A percentile compares a stretch with the other conserved stretches of the same genome.
Conservation (phyloP, 2,113 vertebrate genomes). For the Scartelaos histophorus region DNA sequence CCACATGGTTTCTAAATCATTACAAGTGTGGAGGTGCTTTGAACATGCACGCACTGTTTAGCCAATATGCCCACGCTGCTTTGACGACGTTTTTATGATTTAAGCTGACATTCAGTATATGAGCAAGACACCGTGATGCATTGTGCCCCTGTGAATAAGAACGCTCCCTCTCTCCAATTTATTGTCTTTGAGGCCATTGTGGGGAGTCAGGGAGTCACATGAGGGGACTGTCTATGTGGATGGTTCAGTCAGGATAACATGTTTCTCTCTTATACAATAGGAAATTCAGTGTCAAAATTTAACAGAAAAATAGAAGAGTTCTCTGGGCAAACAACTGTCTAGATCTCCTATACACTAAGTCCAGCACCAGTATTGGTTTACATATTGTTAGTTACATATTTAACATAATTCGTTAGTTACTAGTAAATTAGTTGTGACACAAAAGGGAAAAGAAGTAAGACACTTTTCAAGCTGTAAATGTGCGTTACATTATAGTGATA, state of each 20-base stretch:
- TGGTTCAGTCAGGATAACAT: constrained; percentile 16
- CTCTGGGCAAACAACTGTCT: no score
- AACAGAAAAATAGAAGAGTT: no score
- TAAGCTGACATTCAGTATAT: constrained; percentile 15
- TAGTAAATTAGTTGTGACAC: neutral
- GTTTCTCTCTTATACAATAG: no score
- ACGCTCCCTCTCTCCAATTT: constrained; percentile 2
- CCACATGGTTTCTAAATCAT: constrained; percentile 13
- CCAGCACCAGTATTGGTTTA: no score
- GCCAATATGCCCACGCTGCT: constrained; percentile 26
- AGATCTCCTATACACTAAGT: no score
- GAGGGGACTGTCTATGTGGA: constrained; percentile 6
- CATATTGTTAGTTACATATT: neutral
- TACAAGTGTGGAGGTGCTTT: constrained; percentile 10
- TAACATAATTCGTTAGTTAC: no score
- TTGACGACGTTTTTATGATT: constrained; percentile 17
- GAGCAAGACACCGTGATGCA: constrained; percentile 3
- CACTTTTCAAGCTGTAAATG: neutral
- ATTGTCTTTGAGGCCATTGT: constrained; percentile 19
- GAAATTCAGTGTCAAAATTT: no score
- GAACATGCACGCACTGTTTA: constrained; percentile 21
- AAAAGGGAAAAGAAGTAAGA: neutral
- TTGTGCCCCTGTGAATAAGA: constrained; percentile 18
- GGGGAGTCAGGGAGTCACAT: neutral
- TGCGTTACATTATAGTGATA: neutral